These are phyloP conservation scores for Gymnorhina tibicen DNA, from an alignment of 2,113 vertebrate genomes.

Conservation along the genomic window DNA sequence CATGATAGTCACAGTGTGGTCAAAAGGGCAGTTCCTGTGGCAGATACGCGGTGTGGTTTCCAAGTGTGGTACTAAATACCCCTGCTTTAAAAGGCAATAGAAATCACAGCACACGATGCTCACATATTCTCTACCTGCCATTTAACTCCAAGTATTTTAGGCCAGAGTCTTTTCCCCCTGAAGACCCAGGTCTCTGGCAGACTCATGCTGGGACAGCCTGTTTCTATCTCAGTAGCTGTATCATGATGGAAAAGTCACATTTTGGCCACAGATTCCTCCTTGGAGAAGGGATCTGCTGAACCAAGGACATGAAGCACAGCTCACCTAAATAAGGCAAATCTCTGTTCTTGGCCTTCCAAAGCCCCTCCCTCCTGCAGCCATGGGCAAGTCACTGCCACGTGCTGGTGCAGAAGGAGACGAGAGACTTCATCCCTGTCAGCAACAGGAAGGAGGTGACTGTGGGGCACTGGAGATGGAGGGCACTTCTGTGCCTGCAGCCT, in stretches of 20 bases:
- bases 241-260: neutral
- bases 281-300: neutral
- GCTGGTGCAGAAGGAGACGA: neutral
- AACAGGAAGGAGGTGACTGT: neutral
- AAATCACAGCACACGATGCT: neutral
- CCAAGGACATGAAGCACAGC: neutral
- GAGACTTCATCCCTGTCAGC: neutral
- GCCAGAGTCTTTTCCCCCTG: neutral
- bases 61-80: neutral
- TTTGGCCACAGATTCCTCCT: neutral
- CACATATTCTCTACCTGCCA: neutral
- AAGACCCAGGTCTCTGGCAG: neutral
- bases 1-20: fast-evolving
- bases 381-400: neutral
- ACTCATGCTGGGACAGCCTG: neutral
- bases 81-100: neutral
- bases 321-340: neutral
- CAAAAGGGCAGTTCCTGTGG: neutral
- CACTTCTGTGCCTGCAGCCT: neutral
- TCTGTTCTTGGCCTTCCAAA: neutral
- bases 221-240: neutral
- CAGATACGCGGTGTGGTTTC: neutral
- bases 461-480: neutral
- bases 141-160: neutral
- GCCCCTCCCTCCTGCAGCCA: neutral